Percentiles rank a stretch among this genome's conserved stretches.
These are phyloP conservation scores for Mamestra configurata DNA, from an alignment of 1,140 invertebrate species.

Conservation along the genomic window DNA sequence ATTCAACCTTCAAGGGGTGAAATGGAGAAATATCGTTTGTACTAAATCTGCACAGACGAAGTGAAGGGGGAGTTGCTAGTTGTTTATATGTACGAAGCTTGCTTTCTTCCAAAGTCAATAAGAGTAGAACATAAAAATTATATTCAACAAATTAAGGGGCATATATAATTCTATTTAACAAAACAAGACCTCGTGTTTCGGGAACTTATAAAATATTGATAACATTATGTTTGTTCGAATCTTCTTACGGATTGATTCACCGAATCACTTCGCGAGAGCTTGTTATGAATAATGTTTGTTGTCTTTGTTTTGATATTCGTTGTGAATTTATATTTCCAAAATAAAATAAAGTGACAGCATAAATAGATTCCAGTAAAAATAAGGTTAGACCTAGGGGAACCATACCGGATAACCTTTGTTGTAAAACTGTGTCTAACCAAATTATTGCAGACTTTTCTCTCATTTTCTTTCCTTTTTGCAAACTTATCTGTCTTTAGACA, in stretches of 20 bases:
- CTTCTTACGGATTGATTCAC: slow-evolving; percentile 41
- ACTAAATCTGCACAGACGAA: too few relatives aligned
- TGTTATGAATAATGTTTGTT: slow-evolving; percentile 17
- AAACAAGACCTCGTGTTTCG: background rate
- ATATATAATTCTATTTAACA: background rate
- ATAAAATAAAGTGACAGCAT: too few relatives aligned
- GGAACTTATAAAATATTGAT: slow-evolving; percentile 40
- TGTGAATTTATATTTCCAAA: background rate
- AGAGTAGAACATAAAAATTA: too few relatives aligned
- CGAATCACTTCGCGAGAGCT: slow-evolving; percentile 17
- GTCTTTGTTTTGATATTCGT: slow-evolving; percentile 6
- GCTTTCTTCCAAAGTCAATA: background rate
- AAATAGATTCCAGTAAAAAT: too few relatives aligned
- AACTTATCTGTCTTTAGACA: background rate
- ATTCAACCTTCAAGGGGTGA: too few relatives aligned
- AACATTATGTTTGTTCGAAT: slow-evolving; percentile 38
- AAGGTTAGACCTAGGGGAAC: too few relatives aligned
- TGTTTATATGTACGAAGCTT: too few relatives aligned
- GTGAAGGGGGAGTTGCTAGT: too few relatives aligned
- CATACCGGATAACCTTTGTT: too few relatives aligned
- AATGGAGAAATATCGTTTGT: too few relatives aligned
- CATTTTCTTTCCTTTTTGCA: background rate
- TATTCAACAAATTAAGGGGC: background rate
- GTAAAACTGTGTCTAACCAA: background rate
- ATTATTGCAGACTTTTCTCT: background rate